Percentiles rank a stretch among this genome's conserved stretches.
phyloP scores from a whole-genome alignment of 2,113 vertebrate species.

The Ptychochromis oligacanthus region DNA sequence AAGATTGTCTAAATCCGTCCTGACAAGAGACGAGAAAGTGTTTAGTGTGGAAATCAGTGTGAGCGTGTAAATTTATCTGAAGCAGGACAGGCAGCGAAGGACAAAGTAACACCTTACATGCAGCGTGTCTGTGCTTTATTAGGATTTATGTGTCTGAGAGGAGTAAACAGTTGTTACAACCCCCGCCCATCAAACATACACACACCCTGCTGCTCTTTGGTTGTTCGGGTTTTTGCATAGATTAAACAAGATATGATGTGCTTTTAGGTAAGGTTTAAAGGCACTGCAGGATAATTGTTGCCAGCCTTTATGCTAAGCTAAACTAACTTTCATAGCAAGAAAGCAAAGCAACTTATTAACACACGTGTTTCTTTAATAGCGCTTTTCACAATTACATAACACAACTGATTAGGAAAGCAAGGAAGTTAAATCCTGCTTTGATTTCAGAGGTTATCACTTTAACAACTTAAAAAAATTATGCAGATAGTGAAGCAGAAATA shows the following conservation, averaged over 20 bases:
- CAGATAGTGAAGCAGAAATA: not conserved
- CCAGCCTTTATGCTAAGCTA: not conserved
- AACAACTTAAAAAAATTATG: not conserved
- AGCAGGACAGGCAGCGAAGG: conserved; percentile 50
- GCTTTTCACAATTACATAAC: too few species aligned
- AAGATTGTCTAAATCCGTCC: conserved; percentile 52
- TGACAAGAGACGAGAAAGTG: conserved; percentile 50
- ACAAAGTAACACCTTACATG: conserved; percentile 39
- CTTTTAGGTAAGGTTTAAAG: not conserved
- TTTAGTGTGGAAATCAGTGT: conserved; percentile 61
- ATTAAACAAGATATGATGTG: not conserved
- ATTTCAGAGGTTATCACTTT: not conserved
- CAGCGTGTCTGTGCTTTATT: conserved; percentile 16
- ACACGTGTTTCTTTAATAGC: too few species aligned
- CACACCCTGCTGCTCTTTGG: not conserved
- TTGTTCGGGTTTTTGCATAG: not conserved
- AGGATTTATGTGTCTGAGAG: conserved; percentile 14
- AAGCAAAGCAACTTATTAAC: not conserved
- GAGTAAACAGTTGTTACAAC: conserved; percentile 26
- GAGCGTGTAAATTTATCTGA: conserved; percentile 41
- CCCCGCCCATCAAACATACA: not conserved
- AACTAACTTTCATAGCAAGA: not conserved
- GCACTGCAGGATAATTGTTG: not conserved
- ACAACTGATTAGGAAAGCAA: not conserved
- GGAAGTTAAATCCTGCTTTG: not conserved